Evolutionary conservation across 2,113 vertebrate genomes (phyloP).

Genomic region (Uropsilus gracilis): DNA sequence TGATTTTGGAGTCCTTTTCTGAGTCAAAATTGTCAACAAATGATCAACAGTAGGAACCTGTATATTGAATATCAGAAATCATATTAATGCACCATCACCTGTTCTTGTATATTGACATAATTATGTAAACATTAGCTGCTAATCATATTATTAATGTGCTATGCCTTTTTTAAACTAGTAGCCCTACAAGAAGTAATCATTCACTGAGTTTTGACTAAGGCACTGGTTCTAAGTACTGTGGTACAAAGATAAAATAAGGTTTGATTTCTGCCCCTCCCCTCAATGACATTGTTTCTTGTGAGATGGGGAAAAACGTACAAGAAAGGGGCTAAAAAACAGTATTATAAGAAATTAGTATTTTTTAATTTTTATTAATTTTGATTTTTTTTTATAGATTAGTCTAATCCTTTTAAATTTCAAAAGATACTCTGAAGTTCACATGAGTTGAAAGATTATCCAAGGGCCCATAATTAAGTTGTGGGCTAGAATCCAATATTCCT

Average conservation of each 20-base stretch:
- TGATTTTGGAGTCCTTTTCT: slow-evolving; percentile 19
- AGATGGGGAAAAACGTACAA: background rate
- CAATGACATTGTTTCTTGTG: background rate
- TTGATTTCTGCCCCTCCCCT: background rate
- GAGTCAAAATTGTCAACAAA: slow-evolving; percentile 35
- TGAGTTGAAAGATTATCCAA: background rate
- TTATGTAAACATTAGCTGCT: background rate
- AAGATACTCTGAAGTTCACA: background rate
- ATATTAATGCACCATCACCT: slow-evolving; percentile 19
- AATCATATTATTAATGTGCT: background rate
- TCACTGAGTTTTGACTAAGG: background rate
- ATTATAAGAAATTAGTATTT: slow-evolving; percentile 13
- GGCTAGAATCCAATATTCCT: background rate
- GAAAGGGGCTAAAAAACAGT: background rate
- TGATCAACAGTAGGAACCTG: background rate
- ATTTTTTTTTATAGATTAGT: background rate
- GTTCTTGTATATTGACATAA: background rate
- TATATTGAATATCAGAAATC: background rate
- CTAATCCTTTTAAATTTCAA: background rate
- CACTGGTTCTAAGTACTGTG: background rate
- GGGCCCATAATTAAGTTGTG: background rate
- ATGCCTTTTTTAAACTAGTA: slow-evolving; percentile 45
- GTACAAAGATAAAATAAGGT: background rate
- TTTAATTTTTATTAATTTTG: background rate
- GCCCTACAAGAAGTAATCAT: background rate